These are phyloP conservation scores for Nematopogon swammerdamellus DNA, from an alignment of 2,888 invertebrate genomes.

Conservation along the genomic window DNA sequence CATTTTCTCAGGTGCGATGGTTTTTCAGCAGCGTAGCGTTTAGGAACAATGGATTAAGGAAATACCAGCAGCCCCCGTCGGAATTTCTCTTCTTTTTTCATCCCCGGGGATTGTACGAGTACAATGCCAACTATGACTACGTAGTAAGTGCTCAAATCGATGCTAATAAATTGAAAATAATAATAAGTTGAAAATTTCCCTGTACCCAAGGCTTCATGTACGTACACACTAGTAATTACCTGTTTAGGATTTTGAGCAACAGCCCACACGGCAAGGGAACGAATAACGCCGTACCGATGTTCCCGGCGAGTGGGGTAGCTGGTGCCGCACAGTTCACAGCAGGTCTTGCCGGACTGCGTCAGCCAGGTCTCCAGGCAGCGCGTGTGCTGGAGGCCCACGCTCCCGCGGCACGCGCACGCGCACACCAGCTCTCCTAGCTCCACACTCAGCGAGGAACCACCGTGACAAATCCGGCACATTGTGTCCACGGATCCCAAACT, in stretches of 20 bases:
- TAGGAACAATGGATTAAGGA: too few relatives aligned
- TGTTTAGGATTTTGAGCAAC: conserved; percentile 48
- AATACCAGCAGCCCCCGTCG: too few relatives aligned
- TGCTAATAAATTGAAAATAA: too few relatives aligned
- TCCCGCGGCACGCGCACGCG: conserved; percentile 55
- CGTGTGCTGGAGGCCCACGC: conserved; percentile 69
- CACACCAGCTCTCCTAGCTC: conserved; percentile 39
- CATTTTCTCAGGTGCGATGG: too few relatives aligned
- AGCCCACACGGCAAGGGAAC: conserved; percentile 61
- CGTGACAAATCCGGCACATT: conserved; percentile 48
- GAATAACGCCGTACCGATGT: conserved; percentile 54
- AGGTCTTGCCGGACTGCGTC: conserved; percentile 66
- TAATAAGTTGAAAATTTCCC: too few relatives aligned
- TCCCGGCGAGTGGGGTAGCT: conserved; percentile 62
- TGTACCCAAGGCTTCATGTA: too few relatives aligned
- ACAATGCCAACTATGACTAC: too few relatives aligned
- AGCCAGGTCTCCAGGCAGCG: conserved; percentile 74
- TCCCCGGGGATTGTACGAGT: too few relatives aligned
- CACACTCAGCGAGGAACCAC: conserved; percentile 26
- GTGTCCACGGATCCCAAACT: conserved; percentile 22
- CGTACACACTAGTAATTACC: too few relatives aligned
- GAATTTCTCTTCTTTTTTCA: too few relatives aligned
- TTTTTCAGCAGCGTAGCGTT: too few relatives aligned
- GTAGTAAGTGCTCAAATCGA: too few relatives aligned
- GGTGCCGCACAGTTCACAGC: conserved; percentile 72